Conservation (phyloP, 2,113 vertebrate genomes). For the Aspidoscelis tigris region DNA sequence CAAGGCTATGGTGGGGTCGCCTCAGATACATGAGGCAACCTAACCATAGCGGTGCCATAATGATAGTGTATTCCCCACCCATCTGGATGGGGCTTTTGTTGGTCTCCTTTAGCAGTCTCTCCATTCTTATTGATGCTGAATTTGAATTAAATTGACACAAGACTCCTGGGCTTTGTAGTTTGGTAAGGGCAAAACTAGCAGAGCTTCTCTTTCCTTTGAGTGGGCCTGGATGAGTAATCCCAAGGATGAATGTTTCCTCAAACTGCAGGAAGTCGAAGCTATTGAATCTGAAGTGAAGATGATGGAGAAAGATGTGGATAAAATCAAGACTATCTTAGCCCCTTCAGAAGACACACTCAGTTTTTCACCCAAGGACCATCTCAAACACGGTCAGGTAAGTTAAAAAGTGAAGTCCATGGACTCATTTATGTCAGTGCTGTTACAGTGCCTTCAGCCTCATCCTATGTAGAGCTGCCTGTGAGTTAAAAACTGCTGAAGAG, state of each 20-base stretch:
- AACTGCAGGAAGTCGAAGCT: conserved; percentile 85
- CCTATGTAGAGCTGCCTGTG: background rate
- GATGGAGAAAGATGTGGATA: conserved; percentile 84
- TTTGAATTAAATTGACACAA: too few relatives aligned
- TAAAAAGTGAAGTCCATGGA: background rate
- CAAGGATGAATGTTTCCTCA: conserved; percentile 35
- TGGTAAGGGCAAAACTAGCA: background rate
- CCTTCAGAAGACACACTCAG: conserved; percentile 83
- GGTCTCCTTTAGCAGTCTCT: too few relatives aligned
- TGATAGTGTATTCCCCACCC: too few relatives aligned
- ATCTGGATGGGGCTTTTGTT: too few relatives aligned
- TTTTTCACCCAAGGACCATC: conserved; percentile 81
- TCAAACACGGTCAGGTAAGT: conserved; percentile 85
- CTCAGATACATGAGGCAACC: too few relatives aligned
- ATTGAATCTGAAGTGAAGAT: conserved; percentile 87
- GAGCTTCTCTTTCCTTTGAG: background rate
- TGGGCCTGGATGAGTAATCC: background rate
- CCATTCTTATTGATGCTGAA: too few relatives aligned
- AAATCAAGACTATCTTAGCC: conserved; percentile 83
- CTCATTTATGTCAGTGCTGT: too few relatives aligned
- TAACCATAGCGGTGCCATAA: too few relatives aligned
- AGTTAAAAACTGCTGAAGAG: too few relatives aligned
- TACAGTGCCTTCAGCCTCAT: background rate
- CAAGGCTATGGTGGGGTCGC: too few relatives aligned
- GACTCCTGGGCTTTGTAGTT: background rate